Conservation (phyloP, 2,888 invertebrate genomes). For the Microdon myrmicae region DNA sequence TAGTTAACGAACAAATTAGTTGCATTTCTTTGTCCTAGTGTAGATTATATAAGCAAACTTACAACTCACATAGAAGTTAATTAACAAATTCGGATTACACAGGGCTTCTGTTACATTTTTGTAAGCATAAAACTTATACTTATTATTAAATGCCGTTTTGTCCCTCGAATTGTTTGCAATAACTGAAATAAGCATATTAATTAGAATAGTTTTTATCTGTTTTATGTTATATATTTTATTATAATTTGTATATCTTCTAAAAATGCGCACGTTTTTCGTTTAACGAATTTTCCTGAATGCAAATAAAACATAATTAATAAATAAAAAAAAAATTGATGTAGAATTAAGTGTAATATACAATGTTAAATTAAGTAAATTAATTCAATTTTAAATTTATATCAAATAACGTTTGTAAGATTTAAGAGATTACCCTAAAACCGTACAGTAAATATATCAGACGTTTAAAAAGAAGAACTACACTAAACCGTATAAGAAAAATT, state of each 20-base stretch:
- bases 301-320: slow-evolving; percentile 29
- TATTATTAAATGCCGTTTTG: slow-evolving; percentile 16
- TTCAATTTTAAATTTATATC: slow-evolving; percentile 10
- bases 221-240: slow-evolving; percentile 38
- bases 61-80: slow-evolving; percentile 32
- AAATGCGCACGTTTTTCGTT: slow-evolving; percentile 35
- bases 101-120: slow-evolving; percentile 56
- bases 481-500: slow-evolving; percentile 10
- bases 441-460: slow-evolving; percentile 22
- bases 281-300: slow-evolving; percentile 47
- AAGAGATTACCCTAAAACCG: slow-evolving; percentile 32
- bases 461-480: slow-evolving; percentile 15
- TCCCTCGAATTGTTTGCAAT: slow-evolving; percentile 36
- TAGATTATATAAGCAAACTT: slow-evolving; percentile 25
- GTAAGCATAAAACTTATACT: slow-evolving; percentile 31
- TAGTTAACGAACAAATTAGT: slow-evolving; percentile 21
- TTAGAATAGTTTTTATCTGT: slow-evolving; percentile 50
- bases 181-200: slow-evolving; percentile 26
- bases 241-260: slow-evolving; percentile 7
- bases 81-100: slow-evolving; percentile 59
- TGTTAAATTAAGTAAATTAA: slow-evolving; percentile 23
- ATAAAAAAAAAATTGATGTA: slow-evolving; percentile 7
- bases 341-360: slow-evolving; percentile 14
- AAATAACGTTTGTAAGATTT: slow-evolving; percentile 26
- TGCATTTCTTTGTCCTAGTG: slow-evolving; percentile 21